Evolutionary conservation across 2,113 vertebrate genomes (phyloP), one percentile per base, ranked within the genome.

Genomic region (Daubentonia madagascariensis): DNA sequence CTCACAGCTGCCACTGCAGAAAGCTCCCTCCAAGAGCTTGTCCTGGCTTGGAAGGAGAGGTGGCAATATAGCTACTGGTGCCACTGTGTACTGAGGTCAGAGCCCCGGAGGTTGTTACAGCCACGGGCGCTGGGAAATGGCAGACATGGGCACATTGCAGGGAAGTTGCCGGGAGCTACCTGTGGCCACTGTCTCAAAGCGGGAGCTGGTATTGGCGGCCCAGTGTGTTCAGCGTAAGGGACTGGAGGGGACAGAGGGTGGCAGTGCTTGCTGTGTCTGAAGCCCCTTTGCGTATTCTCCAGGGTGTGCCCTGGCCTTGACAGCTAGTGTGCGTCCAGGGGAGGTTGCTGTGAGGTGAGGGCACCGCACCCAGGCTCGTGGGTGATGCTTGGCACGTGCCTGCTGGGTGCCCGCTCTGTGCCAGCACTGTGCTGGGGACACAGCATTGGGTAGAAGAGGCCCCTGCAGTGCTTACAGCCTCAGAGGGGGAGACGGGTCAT

Each of bases 21-120:
- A 72, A 83, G 54, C 85, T 48, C 86, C 89, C 65, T 81, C 68
- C 63, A n/a, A 28, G 86, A 96, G 83, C 70, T 0, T 35, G 22
- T 75, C 72, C 97, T 92, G 87, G 59, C 50, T 95, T 23, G 61
- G 95, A 93, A 63, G 87, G 96, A 86, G 85, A 97, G 67, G 43
- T n/a, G 88, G 70, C 79, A 85, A 37, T 83, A 14, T 14, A 32
- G 75, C 32, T 32, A 54, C 3, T 40, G 5, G 8, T 57, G 85
- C 76, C 3, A 0, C 68, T 20, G 13, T 84, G 50, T 20, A 48
- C 85, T 67, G 87, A 97, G 91, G 80, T 57, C 37, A 80, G 83
- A 52, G 76, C 94, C 87, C 89, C 75, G 18, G 32, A n/a, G 23
- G 16, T 54, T 0, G 1, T 91, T 9, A 13, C 3, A 32, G 57